Base-by-base conservation (phyloP, 2,113 vertebrate genomes). In the Alectura lathami region DNA sequence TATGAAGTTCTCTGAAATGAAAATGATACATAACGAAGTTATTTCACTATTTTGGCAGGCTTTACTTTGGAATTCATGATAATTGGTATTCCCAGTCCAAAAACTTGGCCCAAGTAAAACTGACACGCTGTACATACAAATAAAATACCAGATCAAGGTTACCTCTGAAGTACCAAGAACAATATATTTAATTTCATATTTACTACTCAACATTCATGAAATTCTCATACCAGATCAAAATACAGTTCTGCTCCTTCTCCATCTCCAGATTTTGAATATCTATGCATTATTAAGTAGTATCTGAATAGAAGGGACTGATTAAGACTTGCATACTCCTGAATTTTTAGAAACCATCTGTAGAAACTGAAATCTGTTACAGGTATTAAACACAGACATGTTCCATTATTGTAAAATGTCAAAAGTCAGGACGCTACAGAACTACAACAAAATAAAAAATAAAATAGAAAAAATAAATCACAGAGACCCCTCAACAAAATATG, bases 1-100 rank as follows among this genome's bases (percentile, higher is more conserved):
- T 60, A 99, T 99, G 97, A 99, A 99, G 94, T 95, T 97, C 97
- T 99, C 99, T 99, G 95, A 83, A 97, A 96, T 67, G 36, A 95
- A 89, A 95, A 42, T 57, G 62, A 85, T 43, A 97, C 3, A 22
- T 11, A 70, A 42, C 51, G n/a, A n/a, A 83, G 68, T 97, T 88
- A 96, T 32, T 80, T 86, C 3, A 13, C 23, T 57, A 62, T 59
- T 93, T 53, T 66, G 23, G 59, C 83, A 92, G 87, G 32, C 96
- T 97, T 53, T 83, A 47, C 45, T 83, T 80, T 23, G 51, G 12
- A 56, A 78, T 60, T 90, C 73, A 68, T 36, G 50, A 56, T 10
- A 89, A 66, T 4, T 48, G 43, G 3, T 47, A 76, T n/a, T 92
- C 75, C n/a, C 53, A 79, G 16, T 24, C 45, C 17, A 80, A 87